A percentile compares a stretch with the other conserved stretches of the same genome.
phyloP scores from a whole-genome alignment of 2,797 vertebrate species.

The Setipinna tenuifilis region DNA sequence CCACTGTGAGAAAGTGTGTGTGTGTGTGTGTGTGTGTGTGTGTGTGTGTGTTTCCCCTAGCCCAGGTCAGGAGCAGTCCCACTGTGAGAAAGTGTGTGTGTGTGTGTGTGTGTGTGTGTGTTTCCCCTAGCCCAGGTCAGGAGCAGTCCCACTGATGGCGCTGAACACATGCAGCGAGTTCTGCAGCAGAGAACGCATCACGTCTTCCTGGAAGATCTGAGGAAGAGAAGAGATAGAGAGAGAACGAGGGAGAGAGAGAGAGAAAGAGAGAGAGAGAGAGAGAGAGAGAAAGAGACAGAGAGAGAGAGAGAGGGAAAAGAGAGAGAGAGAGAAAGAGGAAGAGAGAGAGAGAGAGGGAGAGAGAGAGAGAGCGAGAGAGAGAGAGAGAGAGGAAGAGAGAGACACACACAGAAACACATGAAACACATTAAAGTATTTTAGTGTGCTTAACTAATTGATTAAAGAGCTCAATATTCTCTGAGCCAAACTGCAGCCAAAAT shows the following conservation, averaged over 20 bases:
- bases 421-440: not conserved
- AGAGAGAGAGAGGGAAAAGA: not conserved
- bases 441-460: no score
- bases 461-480: no score
- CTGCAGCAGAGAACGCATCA: constrained; percentile 86
- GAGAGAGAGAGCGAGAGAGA: not conserved
- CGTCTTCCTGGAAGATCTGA: constrained; percentile 91
- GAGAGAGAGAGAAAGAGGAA: not conserved
- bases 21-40: not conserved
- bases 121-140: constrained; percentile 76
- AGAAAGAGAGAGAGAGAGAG: not conserved
- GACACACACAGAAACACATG: not conserved
- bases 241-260: not conserved
- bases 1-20: not conserved
- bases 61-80: constrained; percentile 83
- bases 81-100: constrained; percentile 62
- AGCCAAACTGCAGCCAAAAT: no score
- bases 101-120: not conserved
- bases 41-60: constrained; percentile 63
- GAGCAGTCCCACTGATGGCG: constrained; percentile 90
- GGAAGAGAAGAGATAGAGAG: constrained; percentile 14
- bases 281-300: not conserved
- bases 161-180: constrained; percentile 93
- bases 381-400: not conserved
- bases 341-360: not conserved